Evolutionary conservation across 2,113 vertebrate genomes (phyloP), one percentile per base, ranked within the genome.

Genomic region (Echinops telfairi): DNA sequence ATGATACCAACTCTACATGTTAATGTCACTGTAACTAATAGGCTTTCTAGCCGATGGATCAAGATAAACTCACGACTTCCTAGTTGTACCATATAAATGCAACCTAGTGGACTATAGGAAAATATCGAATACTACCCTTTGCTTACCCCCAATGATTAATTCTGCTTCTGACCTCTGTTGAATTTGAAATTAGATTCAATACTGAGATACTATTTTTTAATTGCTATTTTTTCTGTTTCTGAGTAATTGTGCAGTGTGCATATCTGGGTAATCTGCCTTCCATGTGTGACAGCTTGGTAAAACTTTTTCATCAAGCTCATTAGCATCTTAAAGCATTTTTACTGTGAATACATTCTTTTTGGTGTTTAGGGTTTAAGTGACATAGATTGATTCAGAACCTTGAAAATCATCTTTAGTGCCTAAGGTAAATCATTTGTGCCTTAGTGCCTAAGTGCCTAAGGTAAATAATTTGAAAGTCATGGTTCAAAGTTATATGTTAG

Each of bases 351-450:
- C 84, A 40, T 76, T 90, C 2, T 36, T 82, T 94, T 96, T 81
- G 31, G 68, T 91, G 36, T 43, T 57, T 31, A 10, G 62, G 23
- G 23, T 8, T 10, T 14, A 15, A 68, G 29, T 3, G 22, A 53
- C 95, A 76, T 6, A 19, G 91, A 36, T 53, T 77, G 36, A 23
- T 75, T 68, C 76, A 84, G 16, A 79, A 81, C 22, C 33, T 84
- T 71, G 12, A 73, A 47, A 64, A 75, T 47, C 23, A 11, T 83
- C 9, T 93, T 88, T 29, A 36, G 29, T 82, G 47, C 23, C 36
- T 85, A 47, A 17, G 27, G 66, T 89, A 93, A 86, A 40, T 62
- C 90, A 76, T 40, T 83, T 92, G n/a, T n/a, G n/a, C n/a, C n/a
- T 88, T 29, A 36, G 29, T 82, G 47, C 23, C 36, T 85, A 47